Evolutionary conservation across 2,888 invertebrate genomes (phyloP), one percentile per base, ranked within the genome.

Genomic region (Tenthredo scrophulariae): DNA sequence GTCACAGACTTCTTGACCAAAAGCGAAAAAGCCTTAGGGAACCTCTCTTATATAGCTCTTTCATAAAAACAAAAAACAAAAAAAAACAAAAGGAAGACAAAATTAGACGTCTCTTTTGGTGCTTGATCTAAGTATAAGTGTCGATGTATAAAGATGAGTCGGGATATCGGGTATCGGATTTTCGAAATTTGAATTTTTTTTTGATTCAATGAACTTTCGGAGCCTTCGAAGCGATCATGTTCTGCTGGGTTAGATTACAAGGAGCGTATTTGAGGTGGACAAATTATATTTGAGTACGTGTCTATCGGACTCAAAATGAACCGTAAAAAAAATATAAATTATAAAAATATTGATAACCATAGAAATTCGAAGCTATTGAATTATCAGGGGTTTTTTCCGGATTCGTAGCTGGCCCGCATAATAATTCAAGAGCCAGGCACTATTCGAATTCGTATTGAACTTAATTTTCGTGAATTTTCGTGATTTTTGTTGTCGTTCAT

Each of bases 1-100:
- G 70, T 18, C 37, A 70, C 70, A 37, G 70, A 70, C 70, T 70
- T 37, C 70, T 70, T 70, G 70, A 70, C 70, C 70, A 70, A n/a
- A 37, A n/a, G 26, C 33, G 33, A 37, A 33, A 37, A 37, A 37
- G 4, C 0, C n/a, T 33, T 33, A n/a, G 9, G 70, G 6, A 70
- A 70, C 15, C 70, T 37, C 29, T 3, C 26, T 62, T 3, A 15
- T 46, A 46, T 4, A 15, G 13, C 13, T 46, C 26, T 62, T 26
- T 54, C n/a, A 54, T n/a, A 54, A 54, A 62, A 62, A 62, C 10
- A 10, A 26, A 22, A 22, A 58, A 58, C 0, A 9, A 58, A n/a
- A 58, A 58, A 22, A 6, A 54, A n/a, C 1, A 1, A n/a, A n/a
- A 54, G 37, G 13, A 9, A 58, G 22, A 58, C 10, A 9, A n/a